Evolutionary conservation across 2,113 vertebrate species (phyloP).

Genomic region (Eupsittula cactorum): DNA sequence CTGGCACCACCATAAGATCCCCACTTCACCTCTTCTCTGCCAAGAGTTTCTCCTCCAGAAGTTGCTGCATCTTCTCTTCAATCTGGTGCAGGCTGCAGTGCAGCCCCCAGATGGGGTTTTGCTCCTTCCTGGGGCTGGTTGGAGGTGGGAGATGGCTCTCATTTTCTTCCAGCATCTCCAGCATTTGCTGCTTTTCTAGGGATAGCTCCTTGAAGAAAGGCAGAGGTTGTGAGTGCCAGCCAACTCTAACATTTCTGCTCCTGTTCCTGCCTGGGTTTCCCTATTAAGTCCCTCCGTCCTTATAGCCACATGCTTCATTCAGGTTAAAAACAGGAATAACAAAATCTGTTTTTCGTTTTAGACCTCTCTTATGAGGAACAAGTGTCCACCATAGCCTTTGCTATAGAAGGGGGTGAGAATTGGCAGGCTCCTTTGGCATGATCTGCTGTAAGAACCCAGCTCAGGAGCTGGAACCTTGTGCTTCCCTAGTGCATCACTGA

Average conservation of each 20-base stretch:
- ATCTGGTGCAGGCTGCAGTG: constrained; percentile 86
- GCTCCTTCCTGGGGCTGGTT: constrained; percentile 51
- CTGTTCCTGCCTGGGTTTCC: not conserved
- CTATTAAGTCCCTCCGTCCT: not conserved
- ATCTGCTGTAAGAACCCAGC: not conserved
- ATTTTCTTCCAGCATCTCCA: constrained; percentile 85
- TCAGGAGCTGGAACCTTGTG: not conserved
- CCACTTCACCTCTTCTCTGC: constrained; percentile 86
- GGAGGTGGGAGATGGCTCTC: constrained; percentile 63
- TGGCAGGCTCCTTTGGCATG: not conserved
- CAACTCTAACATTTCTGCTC: not conserved
- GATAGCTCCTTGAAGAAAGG: constrained; percentile 84
- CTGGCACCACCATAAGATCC: not conserved
- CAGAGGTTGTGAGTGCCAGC: not conserved
- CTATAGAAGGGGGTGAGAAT: not conserved
- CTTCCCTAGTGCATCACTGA: not conserved
- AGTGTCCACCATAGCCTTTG: not conserved
- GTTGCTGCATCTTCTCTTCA: constrained; percentile 90
- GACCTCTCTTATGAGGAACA: not conserved
- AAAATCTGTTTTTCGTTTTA: not conserved
- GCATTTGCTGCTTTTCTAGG: constrained; percentile 88
- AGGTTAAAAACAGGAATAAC: not conserved
- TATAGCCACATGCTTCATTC: not conserved
- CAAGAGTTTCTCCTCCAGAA: constrained; percentile 88
- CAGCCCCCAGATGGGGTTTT: constrained; percentile 72